phyloP scores from a whole-genome alignment of 2,888 invertebrate genomes.

The Neria commutata region DNA sequence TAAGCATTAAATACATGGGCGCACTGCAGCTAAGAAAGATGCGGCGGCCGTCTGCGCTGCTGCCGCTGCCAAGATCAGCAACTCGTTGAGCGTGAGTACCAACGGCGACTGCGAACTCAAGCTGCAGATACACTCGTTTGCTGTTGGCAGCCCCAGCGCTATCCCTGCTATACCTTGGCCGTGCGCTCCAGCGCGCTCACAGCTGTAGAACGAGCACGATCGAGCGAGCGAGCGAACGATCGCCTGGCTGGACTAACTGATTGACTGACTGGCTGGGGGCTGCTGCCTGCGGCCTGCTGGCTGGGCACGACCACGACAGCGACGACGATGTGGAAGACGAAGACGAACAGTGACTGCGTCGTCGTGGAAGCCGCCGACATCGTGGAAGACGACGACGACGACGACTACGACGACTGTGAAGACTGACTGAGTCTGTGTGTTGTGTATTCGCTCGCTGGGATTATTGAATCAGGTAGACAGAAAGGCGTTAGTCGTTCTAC shows the following conservation, averaged over 20 bases:
- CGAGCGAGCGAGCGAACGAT: not conserved
- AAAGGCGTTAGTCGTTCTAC: conserved; percentile 63
- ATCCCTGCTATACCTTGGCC: too few relatives aligned
- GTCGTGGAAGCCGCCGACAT: conserved; percentile 9
- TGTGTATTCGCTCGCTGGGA: conserved; percentile 41
- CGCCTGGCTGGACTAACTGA: not conserved
- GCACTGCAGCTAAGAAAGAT: not conserved
- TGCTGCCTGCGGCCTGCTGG: too few relatives aligned
- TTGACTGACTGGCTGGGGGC: too few relatives aligned
- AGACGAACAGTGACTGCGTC: conserved; percentile 23
- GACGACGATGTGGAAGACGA: conserved; percentile 18
- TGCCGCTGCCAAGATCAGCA: too few relatives aligned
- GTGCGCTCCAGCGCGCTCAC: too few relatives aligned
- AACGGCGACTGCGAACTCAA: too few relatives aligned
- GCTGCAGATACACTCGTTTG: too few relatives aligned
- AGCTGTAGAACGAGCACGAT: too few relatives aligned
- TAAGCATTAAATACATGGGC: not conserved
- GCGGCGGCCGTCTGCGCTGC: too few relatives aligned
- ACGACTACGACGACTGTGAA: conserved; percentile 22
- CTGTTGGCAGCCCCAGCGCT: not conserved
- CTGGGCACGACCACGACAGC: conserved; percentile 7
- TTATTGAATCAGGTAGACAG: conserved; percentile 62
- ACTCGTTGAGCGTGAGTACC: too few relatives aligned
- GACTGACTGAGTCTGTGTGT: conserved; percentile 9
- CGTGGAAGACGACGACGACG: conserved; percentile 11